A percentile compares a stretch with the other conserved stretches of the same genome.
Evolutionary conservation across 2,113 vertebrate species (phyloP).

Genomic region (Nycticebus coucang): DNA sequence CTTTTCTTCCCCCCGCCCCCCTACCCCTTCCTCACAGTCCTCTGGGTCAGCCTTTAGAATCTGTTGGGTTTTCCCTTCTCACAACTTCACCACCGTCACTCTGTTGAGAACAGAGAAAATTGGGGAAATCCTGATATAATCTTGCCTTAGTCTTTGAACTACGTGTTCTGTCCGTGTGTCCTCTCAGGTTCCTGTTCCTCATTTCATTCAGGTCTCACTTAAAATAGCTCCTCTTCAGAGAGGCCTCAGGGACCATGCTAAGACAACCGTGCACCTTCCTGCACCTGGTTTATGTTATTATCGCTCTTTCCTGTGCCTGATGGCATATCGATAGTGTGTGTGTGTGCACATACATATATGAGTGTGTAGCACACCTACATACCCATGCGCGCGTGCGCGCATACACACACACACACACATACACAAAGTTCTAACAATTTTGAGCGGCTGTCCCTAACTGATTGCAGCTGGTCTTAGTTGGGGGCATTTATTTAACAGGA

Average conservation of each 20-base stretch:
- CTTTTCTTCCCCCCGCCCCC: too few species aligned
- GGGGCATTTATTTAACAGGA: not conserved
- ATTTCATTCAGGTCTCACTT: not conserved
- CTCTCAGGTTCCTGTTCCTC: not conserved
- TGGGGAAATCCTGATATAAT: not conserved
- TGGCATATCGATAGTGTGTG: not conserved
- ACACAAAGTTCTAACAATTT: not conserved
- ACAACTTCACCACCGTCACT: too few species aligned
- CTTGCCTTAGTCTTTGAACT: not conserved
- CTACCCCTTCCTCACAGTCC: not conserved
- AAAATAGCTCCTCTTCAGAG: not conserved
- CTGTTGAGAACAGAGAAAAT: not conserved
- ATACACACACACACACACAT: not conserved
- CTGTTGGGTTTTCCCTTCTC: too few species aligned
- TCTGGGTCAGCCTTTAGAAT: not conserved
- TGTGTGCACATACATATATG: rapidly evolving
- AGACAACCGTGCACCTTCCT: not conserved
- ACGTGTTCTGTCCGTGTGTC: too few species aligned
- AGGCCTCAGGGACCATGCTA: not conserved
- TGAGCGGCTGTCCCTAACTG: not conserved
- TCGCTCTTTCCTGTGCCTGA: not conserved
- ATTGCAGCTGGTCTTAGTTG: not conserved
- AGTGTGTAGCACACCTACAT: not conserved
- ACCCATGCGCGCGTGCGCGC: not conserved
- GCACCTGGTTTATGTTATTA: not conserved